Percentiles rank a stretch among this genome's conserved stretches.
phyloP scores from a whole-genome alignment of 2,797 vertebrate genomes.

The Zonotrichia albicollis region DNA sequence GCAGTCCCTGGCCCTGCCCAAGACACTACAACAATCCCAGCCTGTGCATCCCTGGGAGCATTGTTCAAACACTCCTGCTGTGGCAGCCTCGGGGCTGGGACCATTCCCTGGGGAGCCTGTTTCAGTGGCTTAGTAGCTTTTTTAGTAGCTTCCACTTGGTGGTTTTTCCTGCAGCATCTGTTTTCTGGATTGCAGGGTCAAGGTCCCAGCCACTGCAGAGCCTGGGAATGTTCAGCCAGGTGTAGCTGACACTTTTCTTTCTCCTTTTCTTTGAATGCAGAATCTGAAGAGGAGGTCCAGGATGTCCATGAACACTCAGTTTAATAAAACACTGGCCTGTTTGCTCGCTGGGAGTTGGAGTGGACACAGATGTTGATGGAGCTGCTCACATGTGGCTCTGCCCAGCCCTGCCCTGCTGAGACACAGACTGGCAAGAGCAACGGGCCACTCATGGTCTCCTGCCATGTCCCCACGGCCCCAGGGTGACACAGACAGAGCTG shows the following conservation, averaged over 20 bases:
- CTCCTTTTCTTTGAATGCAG: conserved; percentile 74
- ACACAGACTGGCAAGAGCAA: neutral
- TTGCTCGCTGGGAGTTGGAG: conserved; percentile 73
- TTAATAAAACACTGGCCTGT: conserved; percentile 75
- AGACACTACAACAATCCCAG: neutral
- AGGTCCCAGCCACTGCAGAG: neutral
- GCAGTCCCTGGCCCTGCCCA: neutral
- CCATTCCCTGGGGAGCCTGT: neutral
- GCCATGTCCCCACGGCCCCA: neutral
- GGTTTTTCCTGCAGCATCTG: neutral
- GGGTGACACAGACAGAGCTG: neutral
- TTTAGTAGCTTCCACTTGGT: neutral
- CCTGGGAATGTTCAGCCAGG: neutral
- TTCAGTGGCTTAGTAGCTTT: neutral
- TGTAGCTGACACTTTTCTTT: neutral
- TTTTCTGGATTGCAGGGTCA: neutral
- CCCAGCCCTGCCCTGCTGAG: neutral
- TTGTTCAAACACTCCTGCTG: neutral
- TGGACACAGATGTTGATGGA: conserved; percentile 72
- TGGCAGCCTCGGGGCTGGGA: neutral
- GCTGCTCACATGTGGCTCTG: neutral
- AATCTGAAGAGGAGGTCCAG: conserved; percentile 87
- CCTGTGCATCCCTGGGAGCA: neutral
- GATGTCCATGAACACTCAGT: conserved; percentile 83
- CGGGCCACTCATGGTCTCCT: neutral